Conservation (phyloP, 1,140 invertebrate genomes). For the Subanguina moxae region DNA sequence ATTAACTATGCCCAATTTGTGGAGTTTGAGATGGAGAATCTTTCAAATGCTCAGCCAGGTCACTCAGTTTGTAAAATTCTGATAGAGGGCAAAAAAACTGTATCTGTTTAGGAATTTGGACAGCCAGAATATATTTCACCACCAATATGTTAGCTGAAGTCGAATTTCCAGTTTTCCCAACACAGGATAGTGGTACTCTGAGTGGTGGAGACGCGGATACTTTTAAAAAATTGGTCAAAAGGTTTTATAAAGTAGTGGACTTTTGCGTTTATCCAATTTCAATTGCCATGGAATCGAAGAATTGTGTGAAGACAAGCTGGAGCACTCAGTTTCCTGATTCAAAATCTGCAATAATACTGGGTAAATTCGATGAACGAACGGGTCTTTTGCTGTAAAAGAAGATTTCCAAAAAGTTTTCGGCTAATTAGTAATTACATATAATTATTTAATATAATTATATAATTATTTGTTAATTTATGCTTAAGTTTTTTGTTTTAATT, state of each 20-base stretch:
- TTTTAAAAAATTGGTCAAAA: background rate
- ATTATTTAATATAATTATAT: conserved; percentile 11
- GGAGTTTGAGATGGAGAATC: conserved; percentile 11
- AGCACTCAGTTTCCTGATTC: conserved; percentile 36
- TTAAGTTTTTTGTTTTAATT: no score
- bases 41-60: background rate
- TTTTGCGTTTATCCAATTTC: conserved; percentile 1
- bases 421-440: background rate
- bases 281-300: background rate
- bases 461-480: no score
- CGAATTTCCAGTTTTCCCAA: background rate
- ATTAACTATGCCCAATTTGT: conserved; percentile 25
- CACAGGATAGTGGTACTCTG: background rate
- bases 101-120: background rate
- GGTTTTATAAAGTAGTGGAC: conserved; percentile 3
- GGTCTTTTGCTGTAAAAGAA: background rate
- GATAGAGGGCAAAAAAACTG: background rate
- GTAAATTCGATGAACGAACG: conserved; percentile 1
- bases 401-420: no score
- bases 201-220: background rate
- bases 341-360: conserved; percentile 31
- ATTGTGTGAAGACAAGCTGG: conserved; percentile 30
- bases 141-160: background rate
- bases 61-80: background rate
- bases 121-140: conserved; percentile 1